phyloP scores from a whole-genome alignment of 1,140 invertebrate species.

The Laupala kohalensis region DNA sequence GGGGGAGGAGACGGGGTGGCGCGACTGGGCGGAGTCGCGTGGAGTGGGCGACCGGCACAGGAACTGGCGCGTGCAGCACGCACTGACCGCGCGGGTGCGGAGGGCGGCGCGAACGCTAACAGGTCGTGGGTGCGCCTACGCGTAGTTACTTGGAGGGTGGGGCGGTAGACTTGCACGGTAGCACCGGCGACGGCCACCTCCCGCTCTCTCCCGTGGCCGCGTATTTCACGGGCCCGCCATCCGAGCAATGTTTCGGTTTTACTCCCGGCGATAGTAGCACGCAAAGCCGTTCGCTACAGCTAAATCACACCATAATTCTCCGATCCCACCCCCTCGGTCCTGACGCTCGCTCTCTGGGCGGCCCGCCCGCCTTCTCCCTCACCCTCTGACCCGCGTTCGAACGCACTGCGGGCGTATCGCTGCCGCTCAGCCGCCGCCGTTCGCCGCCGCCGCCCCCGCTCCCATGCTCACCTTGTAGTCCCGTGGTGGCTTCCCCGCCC shows the following conservation, averaged over 20 bases:
- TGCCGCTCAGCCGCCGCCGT: not conserved
- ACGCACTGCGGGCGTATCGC: not conserved
- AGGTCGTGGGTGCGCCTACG: not conserved
- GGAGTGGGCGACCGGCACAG: not conserved
- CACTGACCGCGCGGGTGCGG: too few relatives aligned
- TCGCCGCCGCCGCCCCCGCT: not conserved
- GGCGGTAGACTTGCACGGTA: too few relatives aligned
- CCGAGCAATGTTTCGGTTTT: not conserved
- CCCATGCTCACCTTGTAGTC: not conserved
- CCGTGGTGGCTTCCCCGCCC: not conserved
- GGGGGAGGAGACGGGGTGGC: too few relatives aligned
- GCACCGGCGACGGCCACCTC: too few relatives aligned
- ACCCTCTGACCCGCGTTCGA: not conserved
- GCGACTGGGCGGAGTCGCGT: not conserved
- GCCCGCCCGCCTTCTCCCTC: too few relatives aligned
- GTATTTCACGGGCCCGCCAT: not conserved
- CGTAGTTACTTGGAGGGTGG: too few relatives aligned
- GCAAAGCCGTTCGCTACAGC: not conserved
- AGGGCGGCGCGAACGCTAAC: not conserved
- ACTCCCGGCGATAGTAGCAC: not conserved
- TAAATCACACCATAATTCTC: not conserved
- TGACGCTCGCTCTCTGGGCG: not conserved
- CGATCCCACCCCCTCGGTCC: not conserved
- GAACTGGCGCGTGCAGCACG: not conserved
- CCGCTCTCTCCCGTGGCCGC: not conserved